Evolutionary conservation across 1,140 invertebrate species (phyloP), one percentile per base, ranked within the genome.

Genomic region (Chrysoperla carnea): DNA sequence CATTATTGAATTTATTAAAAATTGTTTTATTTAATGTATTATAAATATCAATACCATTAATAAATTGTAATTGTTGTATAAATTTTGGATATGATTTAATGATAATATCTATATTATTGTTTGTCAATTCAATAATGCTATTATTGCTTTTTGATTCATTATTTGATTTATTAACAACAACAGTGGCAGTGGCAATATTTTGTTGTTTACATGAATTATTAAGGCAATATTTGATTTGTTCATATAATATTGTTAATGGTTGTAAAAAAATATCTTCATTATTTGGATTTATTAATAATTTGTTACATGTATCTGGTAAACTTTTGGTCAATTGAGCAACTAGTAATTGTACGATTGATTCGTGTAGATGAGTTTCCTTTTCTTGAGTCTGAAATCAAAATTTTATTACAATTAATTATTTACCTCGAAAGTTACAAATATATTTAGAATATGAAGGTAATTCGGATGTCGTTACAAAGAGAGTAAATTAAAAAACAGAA

Each of bases 331-430:
- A 44, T 43, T 50, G 45, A 28, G 50, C 46, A 8, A 55, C 41
- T 11, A 60, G 45, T 40, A 55, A 43, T 40, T 55, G 47, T 8
- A 53, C 50, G 14, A 59, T 40, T 3, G 53, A 43, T 48, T 60
- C 58, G 36, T 48, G 48, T 8, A 57, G n/a, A 44, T 52, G 38
- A 42, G 57, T 47, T 40, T 48, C 45, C 41, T 55, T 13, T 50
- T 59, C 57, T 48, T 47, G 17, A 23, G 2, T 23, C 17, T 23
- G 17, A 3, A 23, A 23, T 23, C 17, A 23, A 23, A 23, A 23
- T 3, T 23, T 23, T 23, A 23, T n/a, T n/a, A n/a, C n/a, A n/a
- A n/a, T n/a, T n/a, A n/a, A n/a, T n/a, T n/a, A n/a, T n/a, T n/a
- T n/a, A n/a, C n/a, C n/a, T n/a, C n/a, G n/a, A n/a, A n/a, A n/a